Evolutionary conservation across 1,140 invertebrate species (phyloP), one percentile per base, ranked within the genome.

Genomic region (Coptotermes formosanus): DNA sequence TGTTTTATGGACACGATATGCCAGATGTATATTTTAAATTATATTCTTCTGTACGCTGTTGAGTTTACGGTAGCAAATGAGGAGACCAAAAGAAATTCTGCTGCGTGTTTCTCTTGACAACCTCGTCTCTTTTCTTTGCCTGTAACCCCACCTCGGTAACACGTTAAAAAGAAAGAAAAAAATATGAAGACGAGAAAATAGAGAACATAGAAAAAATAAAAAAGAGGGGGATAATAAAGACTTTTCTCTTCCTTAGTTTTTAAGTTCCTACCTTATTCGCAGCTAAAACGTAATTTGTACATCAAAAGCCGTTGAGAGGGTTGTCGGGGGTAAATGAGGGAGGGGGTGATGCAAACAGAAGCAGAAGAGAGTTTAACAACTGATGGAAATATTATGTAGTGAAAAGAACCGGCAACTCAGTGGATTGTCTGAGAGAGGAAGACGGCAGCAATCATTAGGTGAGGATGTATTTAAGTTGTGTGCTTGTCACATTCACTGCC

Each of bases 241-340:
- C 64, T 75, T 75, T 23, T 64, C 59, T 64, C 59, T 75, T 75
- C 64, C 64, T n/a, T 75, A 75, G 8, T 75, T 75, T 75, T 75
- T 75, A 75, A 75, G 25, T 75, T 75, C 25, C 64, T 25, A 30
- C 64, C 64, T 30, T 75, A 75, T 75, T 75, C n/a, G 64, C 64
- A 75, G 64, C 64, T 75, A 75, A 75, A 75, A 75, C 64, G 64
- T 75, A 75, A 75, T 75, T 75, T 75, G 64, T 75, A 75, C 64
- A 75, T 75, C 64, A 75, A 75, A 75, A 75, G 64, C 19, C 64
- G 64, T 75, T 75, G 64, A 75, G n/a, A 30, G 64, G 64, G 64
- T 3, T 30, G 64, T 75, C 25, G n/a, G n/a, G 64, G n/a, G 52
- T 21, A 55, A 55, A 16, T 55, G 52, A 21, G 19, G 52, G 64